These are phyloP conservation scores for Cydia strobilella DNA, from an alignment of 1,140 invertebrate genomes.

Conservation along the genomic window DNA sequence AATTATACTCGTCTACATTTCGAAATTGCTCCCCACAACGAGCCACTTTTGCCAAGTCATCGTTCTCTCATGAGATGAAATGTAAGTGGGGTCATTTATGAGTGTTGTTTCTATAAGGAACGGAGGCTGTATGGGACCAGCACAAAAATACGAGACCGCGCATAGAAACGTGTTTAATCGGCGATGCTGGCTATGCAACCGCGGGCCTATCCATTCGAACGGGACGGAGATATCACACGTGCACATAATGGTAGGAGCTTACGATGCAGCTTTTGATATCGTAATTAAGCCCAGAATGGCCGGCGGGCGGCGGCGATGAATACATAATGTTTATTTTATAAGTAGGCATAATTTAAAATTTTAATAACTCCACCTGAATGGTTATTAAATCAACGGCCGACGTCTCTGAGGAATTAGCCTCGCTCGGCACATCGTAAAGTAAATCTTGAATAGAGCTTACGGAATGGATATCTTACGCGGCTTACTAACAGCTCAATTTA, in stretches of 20 bases:
- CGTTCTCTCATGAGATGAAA: conserved; percentile 50
- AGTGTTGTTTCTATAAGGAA: conserved; percentile 50
- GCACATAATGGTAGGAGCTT: conserved; percentile 50
- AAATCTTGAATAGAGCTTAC: conserved; percentile 35
- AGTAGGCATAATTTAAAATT: conserved; percentile 57
- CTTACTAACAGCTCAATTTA: conserved; percentile 29
- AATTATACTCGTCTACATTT: conserved; percentile 44
- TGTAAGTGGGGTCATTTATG: conserved; percentile 53
- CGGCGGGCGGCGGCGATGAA: conserved; percentile 45
- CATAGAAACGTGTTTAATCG: conserved; percentile 79
- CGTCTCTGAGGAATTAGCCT: conserved; percentile 37
- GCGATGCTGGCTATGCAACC: conserved; percentile 58
- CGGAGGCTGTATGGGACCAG: conserved; percentile 42
- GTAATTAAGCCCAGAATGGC: conserved; percentile 65
- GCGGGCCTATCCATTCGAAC: conserved; percentile 49
- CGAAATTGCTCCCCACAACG: conserved; percentile 27
- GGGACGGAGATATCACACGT: conserved; percentile 51
- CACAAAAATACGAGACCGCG: conserved; percentile 72
- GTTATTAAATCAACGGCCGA: conserved; percentile 52
- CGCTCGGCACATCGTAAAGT: conserved; percentile 41
- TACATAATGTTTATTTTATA: conserved; percentile 69
- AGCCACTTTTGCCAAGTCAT: conserved; percentile 54
- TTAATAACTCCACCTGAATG: conserved; percentile 56
- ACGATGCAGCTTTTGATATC: conserved; percentile 73
- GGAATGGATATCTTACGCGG: conserved; percentile 37